Evolutionary conservation across 2,797 vertebrate species (phyloP).

Genomic region (Nannoperca obscura): DNA sequence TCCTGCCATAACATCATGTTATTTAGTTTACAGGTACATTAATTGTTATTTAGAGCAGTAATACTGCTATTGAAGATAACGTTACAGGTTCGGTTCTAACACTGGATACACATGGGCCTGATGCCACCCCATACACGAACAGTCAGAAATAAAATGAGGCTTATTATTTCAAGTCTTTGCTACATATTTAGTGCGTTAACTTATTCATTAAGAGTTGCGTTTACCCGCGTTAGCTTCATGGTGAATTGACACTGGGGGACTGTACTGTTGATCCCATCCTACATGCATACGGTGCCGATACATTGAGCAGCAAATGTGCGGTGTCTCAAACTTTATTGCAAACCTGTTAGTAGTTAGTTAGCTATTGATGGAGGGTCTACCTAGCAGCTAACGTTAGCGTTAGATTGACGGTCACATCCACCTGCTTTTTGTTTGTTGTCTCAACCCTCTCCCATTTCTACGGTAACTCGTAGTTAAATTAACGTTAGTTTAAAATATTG

Average conservation of each 20-base stretch:
- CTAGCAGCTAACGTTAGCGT: conserved; percentile 16
- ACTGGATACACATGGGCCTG: not conserved
- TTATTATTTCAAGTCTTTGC: not conserved
- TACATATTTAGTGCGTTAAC: not conserved
- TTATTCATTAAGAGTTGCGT: conserved; percentile 1
- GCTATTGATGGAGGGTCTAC: not conserved
- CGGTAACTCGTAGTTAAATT: not conserved
- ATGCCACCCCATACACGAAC: conserved; percentile 10
- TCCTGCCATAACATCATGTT: conserved; percentile 20
- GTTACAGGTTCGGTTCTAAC: not conserved
- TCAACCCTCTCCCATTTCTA: not conserved
- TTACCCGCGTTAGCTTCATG: not conserved
- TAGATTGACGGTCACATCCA: not conserved
- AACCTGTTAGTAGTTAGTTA: conserved; percentile 21
- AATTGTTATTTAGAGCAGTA: not conserved
- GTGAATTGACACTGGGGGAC: not conserved
- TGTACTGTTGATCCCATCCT: not conserved
- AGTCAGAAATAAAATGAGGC: not conserved
- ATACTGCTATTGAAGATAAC: not conserved
- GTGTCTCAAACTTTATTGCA: conserved; percentile 66
- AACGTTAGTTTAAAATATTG: conserved; percentile 1
- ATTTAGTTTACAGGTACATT: conserved; percentile 12
- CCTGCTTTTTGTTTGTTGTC: not conserved
- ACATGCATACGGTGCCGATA: not conserved
- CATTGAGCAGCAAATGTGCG: conserved; percentile 11